Conservation (phyloP, 1,140 invertebrate genomes). For the Drosophila saltans region DNA sequence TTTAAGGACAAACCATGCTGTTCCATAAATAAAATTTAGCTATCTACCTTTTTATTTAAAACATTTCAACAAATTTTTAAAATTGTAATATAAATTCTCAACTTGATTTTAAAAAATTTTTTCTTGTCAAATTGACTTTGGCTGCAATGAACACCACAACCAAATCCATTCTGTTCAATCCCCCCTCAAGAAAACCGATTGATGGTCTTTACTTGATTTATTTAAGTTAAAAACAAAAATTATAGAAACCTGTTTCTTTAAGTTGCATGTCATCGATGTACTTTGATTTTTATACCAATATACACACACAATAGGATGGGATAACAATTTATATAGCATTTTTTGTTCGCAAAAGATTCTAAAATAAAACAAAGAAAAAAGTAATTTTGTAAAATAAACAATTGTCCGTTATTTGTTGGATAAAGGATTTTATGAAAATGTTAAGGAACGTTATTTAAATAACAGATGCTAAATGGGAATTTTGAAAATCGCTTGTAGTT, state of each 20-base stretch:
- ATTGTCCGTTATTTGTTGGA: neutral
- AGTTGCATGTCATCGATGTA: slow-evolving; percentile 60
- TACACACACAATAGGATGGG: slow-evolving; percentile 26
- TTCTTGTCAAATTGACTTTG: slow-evolving; percentile 32
- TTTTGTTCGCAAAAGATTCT: slow-evolving; percentile 43
- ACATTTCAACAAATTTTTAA: slow-evolving; percentile 34
- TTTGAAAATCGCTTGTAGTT: too few relatives aligned
- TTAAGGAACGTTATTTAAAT: too few relatives aligned
- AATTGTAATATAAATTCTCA: slow-evolving; percentile 26
- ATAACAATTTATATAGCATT: slow-evolving; percentile 43
- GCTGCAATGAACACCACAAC: slow-evolving; percentile 11
- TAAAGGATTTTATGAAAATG: neutral
- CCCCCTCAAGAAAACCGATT: neutral
- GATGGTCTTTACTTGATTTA: slow-evolving; percentile 19
- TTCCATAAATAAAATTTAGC: slow-evolving; percentile 65
- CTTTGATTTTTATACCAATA: slow-evolving; percentile 56
- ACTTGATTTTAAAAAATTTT: slow-evolving; percentile 14
- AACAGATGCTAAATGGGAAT: too few relatives aligned
- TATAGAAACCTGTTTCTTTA: slow-evolving; percentile 29
- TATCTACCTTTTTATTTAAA: slow-evolving; percentile 57
- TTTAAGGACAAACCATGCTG: slow-evolving; percentile 65
- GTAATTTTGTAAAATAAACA: slow-evolving; percentile 52
- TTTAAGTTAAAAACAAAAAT: slow-evolving; percentile 43
- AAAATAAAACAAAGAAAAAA: slow-evolving; percentile 41
- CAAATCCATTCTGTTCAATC: neutral